A percentile compares a stretch with the other conserved stretches of the same genome.
Conservation (phyloP, 2,888 invertebrate genomes). For the Euzetes globulus region DNA sequence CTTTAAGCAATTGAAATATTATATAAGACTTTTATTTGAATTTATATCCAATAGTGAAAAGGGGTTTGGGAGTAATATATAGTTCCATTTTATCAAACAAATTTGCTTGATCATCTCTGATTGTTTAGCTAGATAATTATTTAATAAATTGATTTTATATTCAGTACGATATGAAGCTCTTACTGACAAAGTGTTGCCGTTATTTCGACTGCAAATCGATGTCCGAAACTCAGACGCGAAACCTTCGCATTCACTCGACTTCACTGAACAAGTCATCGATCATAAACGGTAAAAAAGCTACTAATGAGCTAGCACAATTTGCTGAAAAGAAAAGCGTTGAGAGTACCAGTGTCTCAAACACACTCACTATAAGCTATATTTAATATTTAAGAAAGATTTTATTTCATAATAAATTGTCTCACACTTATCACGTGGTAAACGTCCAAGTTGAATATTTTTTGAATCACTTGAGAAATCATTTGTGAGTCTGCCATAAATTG, state of each 20-base stretch:
- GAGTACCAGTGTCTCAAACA: neutral
- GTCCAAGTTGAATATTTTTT: no score
- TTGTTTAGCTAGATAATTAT: no score
- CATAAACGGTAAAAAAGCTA: constrained; percentile 7
- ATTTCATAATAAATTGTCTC: no score
- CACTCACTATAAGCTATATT: neutral
- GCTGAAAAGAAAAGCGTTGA: neutral
- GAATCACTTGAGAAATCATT: no score
- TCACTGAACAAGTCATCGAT: neutral
- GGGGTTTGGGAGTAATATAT: neutral
- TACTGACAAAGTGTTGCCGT: neutral
- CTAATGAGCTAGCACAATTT: neutral
- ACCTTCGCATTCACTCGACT: neutral
- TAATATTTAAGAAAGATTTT: neutral
- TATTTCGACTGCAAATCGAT: neutral
- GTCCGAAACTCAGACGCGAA: neutral
- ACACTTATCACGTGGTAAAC: no score
- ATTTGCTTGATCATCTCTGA: no score
- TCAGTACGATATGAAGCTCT: constrained; percentile 13
- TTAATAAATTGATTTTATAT: no score
- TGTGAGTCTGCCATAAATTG: no score
- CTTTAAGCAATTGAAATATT: no score
- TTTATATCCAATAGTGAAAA: no score
- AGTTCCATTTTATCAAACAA: neutral
- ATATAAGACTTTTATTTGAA: no score